These are phyloP conservation scores for Heliconius himera DNA, from an alignment of 1,140 invertebrate species.

Conservation along the genomic window DNA sequence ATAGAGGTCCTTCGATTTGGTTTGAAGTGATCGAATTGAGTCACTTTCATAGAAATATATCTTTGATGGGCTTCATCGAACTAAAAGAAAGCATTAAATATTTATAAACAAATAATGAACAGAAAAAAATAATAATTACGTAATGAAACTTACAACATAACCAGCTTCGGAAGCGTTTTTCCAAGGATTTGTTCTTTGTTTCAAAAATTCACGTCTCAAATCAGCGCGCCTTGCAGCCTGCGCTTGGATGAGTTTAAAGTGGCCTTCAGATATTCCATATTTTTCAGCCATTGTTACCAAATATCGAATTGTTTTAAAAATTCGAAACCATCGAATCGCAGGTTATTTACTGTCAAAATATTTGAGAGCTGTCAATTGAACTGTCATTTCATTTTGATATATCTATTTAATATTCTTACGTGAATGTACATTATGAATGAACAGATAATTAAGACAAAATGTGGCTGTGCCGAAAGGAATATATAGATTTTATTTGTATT, in stretches of 20 bases:
- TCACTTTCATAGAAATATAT: slow-evolving; percentile 85
- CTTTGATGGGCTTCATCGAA: slow-evolving; percentile 89
- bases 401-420: not conserved
- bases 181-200: slow-evolving; percentile 85
- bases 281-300: slow-evolving; percentile 62
- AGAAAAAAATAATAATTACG: slow-evolving; percentile 54
- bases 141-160: slow-evolving; percentile 76
- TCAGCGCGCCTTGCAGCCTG: slow-evolving; percentile 81
- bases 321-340: slow-evolving; percentile 19
- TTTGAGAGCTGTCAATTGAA: slow-evolving; percentile 8
- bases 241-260: slow-evolving; percentile 80
- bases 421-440: too few relatives aligned
- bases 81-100: slow-evolving; percentile 77
- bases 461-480: too few relatives aligned
- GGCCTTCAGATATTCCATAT: slow-evolving; percentile 71
- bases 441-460: too few relatives aligned
- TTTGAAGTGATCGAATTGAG: slow-evolving; percentile 85
- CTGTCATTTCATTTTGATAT: slow-evolving; percentile 28
- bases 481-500: too few relatives aligned
- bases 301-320: slow-evolving; percentile 31
- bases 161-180: slow-evolving; percentile 75
- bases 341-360: slow-evolving; percentile 27
- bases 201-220: slow-evolving; percentile 86
- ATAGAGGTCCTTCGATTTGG: slow-evolving; percentile 83
- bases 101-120: slow-evolving; percentile 17